Base-by-base conservation (phyloP, 2,888 invertebrate genomes). In the Hirtodrosophila trivittata region DNA sequence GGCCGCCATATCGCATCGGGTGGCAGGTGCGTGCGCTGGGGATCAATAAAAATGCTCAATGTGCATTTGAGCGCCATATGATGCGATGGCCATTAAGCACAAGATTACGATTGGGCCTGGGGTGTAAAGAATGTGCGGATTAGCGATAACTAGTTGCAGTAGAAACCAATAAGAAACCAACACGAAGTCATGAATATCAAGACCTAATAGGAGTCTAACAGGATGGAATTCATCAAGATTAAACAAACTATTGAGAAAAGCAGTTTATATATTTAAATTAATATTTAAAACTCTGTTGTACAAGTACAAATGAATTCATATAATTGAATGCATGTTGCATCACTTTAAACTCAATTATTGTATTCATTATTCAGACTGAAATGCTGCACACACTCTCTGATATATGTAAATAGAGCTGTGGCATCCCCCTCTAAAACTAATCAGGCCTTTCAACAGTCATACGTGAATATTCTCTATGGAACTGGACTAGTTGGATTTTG, bases 1-100 rank as follows among this genome's bases (percentile, higher is more conserved):
- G 50, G 59, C 60, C 49, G 59, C 45, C 59, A 38, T 38, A 57
- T 50, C 60, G 25, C 58, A 47, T 28, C 45, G 37, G 30, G n/a
- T 37, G 47, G 32, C 78, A 86, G 78, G 86, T 83, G 85, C 56
- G 33, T 28, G 35, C 35, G 21, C 45, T 32, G 41, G 54, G 66
- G 76, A 80, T 75, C 77, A 81, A 81, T 87, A 87, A 87, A 81
- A 67, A 86, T 75, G 42, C 69, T 67, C 81, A 81, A 84, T 86
- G 74, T 49, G 62, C 47, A 55, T 47, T 18, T 39, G 57, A 60
- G 52, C 62, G 64, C 87, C 85, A 86, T 57, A 74, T 77, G 78
- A 66, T 81, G 75, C 62, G 18, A 28, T 9, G 18, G 42, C 62
- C 86, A 86, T 86, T 82, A 77, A 52, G 54, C 3, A 18, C 30